These are phyloP conservation scores for Rhodinocichla rosea DNA, from an alignment of 2,113 vertebrate genomes.

Conservation along the genomic window DNA sequence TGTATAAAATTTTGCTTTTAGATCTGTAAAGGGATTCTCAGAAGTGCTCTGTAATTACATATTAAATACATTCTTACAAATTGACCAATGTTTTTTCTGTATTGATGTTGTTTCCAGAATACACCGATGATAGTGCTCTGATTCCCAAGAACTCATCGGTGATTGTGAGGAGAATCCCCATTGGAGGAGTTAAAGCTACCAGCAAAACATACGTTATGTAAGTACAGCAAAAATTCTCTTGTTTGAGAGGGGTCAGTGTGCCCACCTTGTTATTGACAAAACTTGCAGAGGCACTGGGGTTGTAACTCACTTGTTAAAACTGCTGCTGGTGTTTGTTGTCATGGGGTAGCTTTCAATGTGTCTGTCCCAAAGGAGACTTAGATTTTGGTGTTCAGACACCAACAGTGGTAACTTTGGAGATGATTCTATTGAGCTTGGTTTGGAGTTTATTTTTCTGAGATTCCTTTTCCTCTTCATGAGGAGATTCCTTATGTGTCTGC, in stretches of 20 bases:
- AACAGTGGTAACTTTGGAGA: background rate
- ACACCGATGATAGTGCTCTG: constrained; percentile 86
- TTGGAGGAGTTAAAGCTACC: constrained; percentile 85
- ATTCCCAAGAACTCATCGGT: constrained; percentile 98
- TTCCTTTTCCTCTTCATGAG: background rate
- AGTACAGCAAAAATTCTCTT: constrained; percentile 20
- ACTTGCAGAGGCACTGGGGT: background rate
- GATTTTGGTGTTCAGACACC: background rate
- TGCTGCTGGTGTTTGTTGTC: background rate
- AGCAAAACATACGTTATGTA: constrained; percentile 92
- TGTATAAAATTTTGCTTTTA: background rate
- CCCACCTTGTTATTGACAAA: background rate
- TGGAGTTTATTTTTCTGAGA: background rate
- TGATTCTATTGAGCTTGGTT: background rate
- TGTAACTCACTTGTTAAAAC: background rate
- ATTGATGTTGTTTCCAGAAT: constrained; percentile 75
- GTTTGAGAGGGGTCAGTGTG: background rate
- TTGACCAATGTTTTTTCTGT: background rate
- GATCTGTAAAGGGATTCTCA: background rate
- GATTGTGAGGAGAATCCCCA: constrained; percentile 94
- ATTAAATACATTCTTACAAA: background rate
- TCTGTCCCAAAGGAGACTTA: background rate
- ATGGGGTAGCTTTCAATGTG: background rate
- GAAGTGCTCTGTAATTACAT: background rate
- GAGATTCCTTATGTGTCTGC: background rate